Conservation (phyloP, 1,140 invertebrate genomes). For the Zaprionus taronus region DNA sequence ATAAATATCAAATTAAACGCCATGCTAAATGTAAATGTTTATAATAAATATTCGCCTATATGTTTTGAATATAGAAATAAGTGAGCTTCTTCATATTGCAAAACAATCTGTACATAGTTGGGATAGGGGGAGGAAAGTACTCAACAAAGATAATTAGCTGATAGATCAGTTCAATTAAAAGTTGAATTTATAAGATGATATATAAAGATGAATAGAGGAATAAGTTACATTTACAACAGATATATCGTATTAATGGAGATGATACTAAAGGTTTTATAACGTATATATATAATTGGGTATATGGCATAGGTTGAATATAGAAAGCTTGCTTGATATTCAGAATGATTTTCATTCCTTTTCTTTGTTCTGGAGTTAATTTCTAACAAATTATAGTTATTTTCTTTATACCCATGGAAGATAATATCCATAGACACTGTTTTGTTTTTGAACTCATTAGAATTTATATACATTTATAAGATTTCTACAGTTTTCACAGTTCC, state of each 20-base stretch:
- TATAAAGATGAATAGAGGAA: not conserved
- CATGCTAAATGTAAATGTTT: slow-evolving; percentile 61
- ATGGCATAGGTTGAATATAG: no score
- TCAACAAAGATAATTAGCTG: not conserved
- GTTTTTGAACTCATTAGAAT: not conserved
- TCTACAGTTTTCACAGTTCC: not conserved
- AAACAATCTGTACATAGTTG: slow-evolving; percentile 5
- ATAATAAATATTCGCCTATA: slow-evolving; percentile 31
- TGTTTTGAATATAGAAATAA: slow-evolving; percentile 21
- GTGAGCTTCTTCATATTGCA: slow-evolving; percentile 17
- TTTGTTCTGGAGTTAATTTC: no score
- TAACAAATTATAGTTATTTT: no score
- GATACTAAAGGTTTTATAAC: no score
- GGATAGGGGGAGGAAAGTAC: not conserved
- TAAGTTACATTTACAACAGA: no score
- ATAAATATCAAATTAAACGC: slow-evolving; percentile 75
- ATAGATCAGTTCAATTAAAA: not conserved
- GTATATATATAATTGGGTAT: no score
- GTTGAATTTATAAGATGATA: not conserved
- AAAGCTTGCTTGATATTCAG: not conserved
- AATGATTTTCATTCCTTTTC: no score
- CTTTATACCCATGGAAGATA: no score
- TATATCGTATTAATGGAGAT: no score
- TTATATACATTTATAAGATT: not conserved
- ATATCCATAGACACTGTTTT: not conserved